phyloP scores from a whole-genome alignment of 1,140 invertebrate genomes.

The Drosophila sturtevanti region DNA sequence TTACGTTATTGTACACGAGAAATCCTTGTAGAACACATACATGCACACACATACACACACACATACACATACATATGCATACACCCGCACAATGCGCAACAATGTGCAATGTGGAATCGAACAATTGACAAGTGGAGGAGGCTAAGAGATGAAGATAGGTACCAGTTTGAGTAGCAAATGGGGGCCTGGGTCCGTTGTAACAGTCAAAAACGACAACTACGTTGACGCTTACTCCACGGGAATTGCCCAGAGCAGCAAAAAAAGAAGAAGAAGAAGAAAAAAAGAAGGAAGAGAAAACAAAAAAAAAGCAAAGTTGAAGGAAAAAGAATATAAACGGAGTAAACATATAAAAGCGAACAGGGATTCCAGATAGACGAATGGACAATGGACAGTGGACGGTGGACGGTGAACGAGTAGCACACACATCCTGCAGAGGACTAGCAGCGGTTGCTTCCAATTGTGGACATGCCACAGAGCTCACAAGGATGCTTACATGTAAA shows the following conservation, averaged over 20 bases:
- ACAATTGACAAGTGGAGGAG: constrained; percentile 62
- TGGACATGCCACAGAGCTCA: constrained; percentile 77
- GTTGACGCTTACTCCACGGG: constrained; percentile 72
- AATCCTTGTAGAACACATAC: constrained; percentile 58
- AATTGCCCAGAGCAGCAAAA: constrained; percentile 41
- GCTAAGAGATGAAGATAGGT: constrained; percentile 26
- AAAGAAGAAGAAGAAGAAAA: too few species aligned
- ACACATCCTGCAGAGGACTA: constrained; percentile 30
- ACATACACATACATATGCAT: constrained; percentile 5
- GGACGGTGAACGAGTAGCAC: constrained; percentile 11
- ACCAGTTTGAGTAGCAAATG: neutral
- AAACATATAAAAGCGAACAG: constrained; percentile 59
- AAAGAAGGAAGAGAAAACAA: neutral
- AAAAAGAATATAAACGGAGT: constrained; percentile 41
- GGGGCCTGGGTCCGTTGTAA: constrained; percentile 46
- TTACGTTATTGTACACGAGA: constrained; percentile 77
- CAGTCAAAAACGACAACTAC: constrained; percentile 74
- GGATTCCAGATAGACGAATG: constrained; percentile 41
- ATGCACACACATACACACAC: constrained; percentile 12
- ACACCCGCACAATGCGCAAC: constrained; percentile 55
- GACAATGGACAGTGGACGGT: neutral
- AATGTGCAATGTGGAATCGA: constrained; percentile 73
- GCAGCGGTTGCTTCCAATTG: constrained; percentile 65
- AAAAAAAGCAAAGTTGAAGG: constrained; percentile 6
- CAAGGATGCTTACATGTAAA: constrained; percentile 79